Conservation (phyloP, 2,888 invertebrate genomes). For the Tanytarsus gracilentus region DNA sequence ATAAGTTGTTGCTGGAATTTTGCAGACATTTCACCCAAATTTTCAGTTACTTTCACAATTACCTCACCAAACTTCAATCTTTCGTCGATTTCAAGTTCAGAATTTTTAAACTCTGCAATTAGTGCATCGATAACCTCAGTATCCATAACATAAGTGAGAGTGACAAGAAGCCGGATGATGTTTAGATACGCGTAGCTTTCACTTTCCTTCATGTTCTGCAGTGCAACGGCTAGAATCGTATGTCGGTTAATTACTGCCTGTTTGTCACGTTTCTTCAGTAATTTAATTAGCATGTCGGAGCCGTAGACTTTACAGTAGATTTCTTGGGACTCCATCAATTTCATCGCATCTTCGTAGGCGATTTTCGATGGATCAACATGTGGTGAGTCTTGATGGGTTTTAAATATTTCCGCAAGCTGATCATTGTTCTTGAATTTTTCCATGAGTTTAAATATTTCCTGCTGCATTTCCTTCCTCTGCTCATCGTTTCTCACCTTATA, state of each 20-base stretch:
- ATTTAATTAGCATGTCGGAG: conserved; percentile 37
- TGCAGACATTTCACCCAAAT: conserved; percentile 35
- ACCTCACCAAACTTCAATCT: conserved; percentile 41
- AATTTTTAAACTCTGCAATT: conserved; percentile 39
- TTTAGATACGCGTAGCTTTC: conserved; percentile 43
- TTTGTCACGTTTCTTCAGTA: conserved; percentile 35
- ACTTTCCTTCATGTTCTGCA: conserved; percentile 37
- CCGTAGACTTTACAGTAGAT: conserved; percentile 40
- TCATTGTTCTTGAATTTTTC: neutral
- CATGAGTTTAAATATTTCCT: conserved; percentile 1
- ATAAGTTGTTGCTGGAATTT: conserved; percentile 36
- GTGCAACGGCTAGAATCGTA: conserved; percentile 38
- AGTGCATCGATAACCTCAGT: conserved; percentile 39
- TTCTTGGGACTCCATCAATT: neutral
- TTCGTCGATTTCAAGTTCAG: conserved; percentile 36
- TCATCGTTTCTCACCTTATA: conserved; percentile 31
- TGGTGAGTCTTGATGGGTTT: neutral
- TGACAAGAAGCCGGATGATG: conserved; percentile 39
- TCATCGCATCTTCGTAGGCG: conserved; percentile 8
- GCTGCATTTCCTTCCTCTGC: neutral
- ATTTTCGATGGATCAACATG: conserved; percentile 2
- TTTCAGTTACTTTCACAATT: conserved; percentile 38
- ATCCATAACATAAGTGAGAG: conserved; percentile 37
- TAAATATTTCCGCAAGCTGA: conserved; percentile 3
- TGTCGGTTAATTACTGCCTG: conserved; percentile 36